Conservation (phyloP, 2,888 invertebrate genomes). For the Amiota minor region DNA sequence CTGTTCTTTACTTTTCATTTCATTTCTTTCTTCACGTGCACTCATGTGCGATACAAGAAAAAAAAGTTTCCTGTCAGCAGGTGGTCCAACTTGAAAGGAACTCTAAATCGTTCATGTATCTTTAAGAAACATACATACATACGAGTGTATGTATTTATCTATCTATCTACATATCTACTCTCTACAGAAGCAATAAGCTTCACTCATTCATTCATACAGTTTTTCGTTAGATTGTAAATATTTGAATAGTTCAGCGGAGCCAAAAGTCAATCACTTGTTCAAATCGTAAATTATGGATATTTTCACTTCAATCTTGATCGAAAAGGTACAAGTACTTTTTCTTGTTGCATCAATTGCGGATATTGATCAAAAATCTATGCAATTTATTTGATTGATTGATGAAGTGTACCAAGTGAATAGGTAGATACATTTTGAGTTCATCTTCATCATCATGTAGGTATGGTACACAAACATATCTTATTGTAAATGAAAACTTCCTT, state of each 20-base stretch:
- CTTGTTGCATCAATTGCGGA: constrained; percentile 52
- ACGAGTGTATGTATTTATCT: constrained; percentile 8
- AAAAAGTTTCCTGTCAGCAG: constrained; percentile 67
- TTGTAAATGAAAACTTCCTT: constrained; percentile 29
- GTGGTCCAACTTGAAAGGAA: constrained; percentile 62
- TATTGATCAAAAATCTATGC: constrained; percentile 67
- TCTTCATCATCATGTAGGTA: background rate
- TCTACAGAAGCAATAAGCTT: background rate
- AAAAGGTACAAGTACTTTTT: background rate
- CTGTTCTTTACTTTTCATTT: no score
- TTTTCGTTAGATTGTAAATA: constrained; percentile 43
- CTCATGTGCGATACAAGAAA: constrained; percentile 33
- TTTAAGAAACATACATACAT: background rate
- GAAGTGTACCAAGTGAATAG: constrained; percentile 16
- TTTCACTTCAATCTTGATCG: background rate
- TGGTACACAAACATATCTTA: background rate
- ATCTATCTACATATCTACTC: constrained; percentile 8
- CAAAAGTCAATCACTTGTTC: constrained; percentile 65
- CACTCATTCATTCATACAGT: background rate
- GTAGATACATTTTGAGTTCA: background rate
- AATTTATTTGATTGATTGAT: constrained; percentile 67
- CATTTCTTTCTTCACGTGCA: background rate
- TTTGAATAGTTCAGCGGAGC: constrained; percentile 43
- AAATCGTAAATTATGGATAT: constrained; percentile 61
- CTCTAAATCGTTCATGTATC: constrained; percentile 52